Conservation (phyloP, 2,888 invertebrate genomes). For the Tigriopus californicus region DNA sequence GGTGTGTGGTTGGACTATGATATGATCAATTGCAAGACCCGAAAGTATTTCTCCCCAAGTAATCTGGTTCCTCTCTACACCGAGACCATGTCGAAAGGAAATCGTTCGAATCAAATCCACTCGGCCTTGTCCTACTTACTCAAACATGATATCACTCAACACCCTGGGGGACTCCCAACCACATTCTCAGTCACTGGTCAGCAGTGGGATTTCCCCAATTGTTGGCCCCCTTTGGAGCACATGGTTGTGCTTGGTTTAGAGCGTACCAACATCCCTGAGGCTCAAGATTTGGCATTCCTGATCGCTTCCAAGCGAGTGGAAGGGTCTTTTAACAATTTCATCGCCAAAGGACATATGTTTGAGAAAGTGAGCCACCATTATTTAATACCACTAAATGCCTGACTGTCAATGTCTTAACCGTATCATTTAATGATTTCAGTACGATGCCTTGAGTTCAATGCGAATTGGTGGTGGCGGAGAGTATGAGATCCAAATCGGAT, state of each 20-base stretch:
- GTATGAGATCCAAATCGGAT: conserved; percentile 70
- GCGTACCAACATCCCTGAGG: not conserved
- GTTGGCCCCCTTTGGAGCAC: conserved; percentile 83
- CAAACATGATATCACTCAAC: not conserved
- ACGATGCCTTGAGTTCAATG: conserved; percentile 27
- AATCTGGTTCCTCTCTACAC: conserved; percentile 48
- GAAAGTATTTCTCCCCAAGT: conserved; percentile 47
- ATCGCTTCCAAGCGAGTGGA: not conserved
- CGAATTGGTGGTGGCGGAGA: conserved; percentile 69
- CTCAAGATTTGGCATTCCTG: not conserved
- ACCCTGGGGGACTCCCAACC: conserved; percentile 48
- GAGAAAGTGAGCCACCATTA: conserved; percentile 4
- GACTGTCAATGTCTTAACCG: not conserved
- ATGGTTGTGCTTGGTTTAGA: no score
- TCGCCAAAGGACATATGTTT: not conserved
- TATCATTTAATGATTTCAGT: conserved; percentile 13
- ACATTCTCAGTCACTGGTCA: conserved; percentile 56
- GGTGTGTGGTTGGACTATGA: conserved; percentile 68
- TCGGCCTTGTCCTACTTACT: conserved; percentile 30
- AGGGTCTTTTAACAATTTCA: not conserved
- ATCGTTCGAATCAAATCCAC: not conserved
- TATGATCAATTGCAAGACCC: conserved; percentile 27
- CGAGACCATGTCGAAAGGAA: conserved; percentile 38
- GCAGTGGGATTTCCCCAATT: conserved; percentile 81
- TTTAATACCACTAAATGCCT: no score